These are phyloP conservation scores for Papilio glaucus DNA, from an alignment of 1,140 invertebrate species.

Conservation along the genomic window DNA sequence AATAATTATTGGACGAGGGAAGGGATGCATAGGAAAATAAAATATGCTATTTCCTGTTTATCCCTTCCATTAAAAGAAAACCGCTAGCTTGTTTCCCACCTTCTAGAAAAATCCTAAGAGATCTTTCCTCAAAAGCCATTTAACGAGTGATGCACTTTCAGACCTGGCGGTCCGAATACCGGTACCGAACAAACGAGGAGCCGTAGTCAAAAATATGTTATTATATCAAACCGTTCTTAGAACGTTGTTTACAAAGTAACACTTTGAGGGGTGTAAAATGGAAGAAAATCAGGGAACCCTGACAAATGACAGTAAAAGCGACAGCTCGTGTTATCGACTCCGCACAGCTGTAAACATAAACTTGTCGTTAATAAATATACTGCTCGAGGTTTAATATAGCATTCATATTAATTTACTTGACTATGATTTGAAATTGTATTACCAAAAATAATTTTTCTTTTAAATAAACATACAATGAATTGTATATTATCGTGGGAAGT, in stretches of 20 bases:
- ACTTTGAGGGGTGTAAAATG: background rate
- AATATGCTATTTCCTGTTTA: no score
- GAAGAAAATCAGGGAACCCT: background rate
- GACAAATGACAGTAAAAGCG: constrained; percentile 13
- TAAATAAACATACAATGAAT: no score
- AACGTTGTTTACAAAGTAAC: background rate
- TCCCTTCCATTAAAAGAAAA: no score
- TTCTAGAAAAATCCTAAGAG: no score
- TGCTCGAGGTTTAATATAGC: background rate
- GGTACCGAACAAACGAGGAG: background rate
- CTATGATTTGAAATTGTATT: background rate
- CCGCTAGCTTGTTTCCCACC: no score
- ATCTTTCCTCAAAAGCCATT: no score
- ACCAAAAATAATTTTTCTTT: no score
- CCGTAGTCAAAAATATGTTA: background rate
- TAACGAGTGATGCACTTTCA: no score
- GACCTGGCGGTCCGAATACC: background rate
- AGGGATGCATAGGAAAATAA: no score
- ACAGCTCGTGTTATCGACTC: constrained; percentile 12
- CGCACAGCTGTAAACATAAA: constrained; percentile 5
- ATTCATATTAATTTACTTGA: background rate
- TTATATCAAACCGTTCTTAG: background rate
- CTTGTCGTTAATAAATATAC: background rate
- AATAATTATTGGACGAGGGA: no score
- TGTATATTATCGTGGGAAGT: no score